Percentiles rank a stretch among this genome's conserved stretches.
These are phyloP conservation scores for Trogon surrucura DNA, from an alignment of 2,113 vertebrate species.

Conservation along the genomic window DNA sequence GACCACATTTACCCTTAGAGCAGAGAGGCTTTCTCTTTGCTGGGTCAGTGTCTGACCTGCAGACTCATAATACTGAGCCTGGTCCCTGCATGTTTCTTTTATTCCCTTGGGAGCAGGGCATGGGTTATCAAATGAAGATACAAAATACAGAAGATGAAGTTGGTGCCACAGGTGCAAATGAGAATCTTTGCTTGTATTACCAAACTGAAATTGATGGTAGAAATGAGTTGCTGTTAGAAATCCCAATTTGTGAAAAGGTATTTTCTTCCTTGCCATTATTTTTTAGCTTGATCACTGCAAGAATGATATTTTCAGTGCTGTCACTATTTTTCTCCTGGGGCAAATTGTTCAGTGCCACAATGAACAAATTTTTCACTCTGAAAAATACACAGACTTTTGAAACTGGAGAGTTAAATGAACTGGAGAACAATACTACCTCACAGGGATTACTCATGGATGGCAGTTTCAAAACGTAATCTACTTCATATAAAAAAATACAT, in stretches of 20 bases:
- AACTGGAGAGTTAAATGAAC: neutral
- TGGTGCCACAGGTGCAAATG: neutral
- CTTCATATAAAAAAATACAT: neutral
- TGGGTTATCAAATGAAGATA: neutral
- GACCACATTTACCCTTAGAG: neutral
- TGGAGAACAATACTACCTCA: neutral
- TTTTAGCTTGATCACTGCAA: neutral
- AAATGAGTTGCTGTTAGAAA: neutral
- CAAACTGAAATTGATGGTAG: neutral
- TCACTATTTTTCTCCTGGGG: neutral
- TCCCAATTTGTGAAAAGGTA: neutral
- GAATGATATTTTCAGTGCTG: neutral
- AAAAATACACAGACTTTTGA: neutral
- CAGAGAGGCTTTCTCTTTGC: neutral
- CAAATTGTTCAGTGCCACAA: neutral
- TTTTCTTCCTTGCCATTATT: neutral
- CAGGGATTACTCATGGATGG: neutral
- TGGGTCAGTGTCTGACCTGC: neutral
- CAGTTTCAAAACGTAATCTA: neutral
- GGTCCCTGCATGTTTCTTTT: neutral
- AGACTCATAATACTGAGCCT: neutral
- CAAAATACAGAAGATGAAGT: neutral
- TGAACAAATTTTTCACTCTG: neutral
- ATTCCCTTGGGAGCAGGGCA: neutral
- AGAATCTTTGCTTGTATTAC: neutral